These are phyloP conservation scores for Falco columbarius DNA, from an alignment of 2,797 vertebrate species.

Conservation along the genomic window DNA sequence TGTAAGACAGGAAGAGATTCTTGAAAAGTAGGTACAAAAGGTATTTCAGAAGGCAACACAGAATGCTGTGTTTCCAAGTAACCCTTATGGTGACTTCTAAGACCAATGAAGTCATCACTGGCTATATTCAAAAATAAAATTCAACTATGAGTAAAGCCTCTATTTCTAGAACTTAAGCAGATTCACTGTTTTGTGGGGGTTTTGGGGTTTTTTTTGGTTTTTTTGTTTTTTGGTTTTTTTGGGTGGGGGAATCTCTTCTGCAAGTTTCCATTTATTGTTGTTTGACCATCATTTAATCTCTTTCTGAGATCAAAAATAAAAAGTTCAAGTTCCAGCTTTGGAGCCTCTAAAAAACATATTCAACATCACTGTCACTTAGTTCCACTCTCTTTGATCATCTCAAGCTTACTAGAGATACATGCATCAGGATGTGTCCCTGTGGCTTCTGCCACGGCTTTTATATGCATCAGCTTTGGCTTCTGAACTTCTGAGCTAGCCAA, in stretches of 20 bases:
- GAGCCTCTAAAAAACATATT: neutral
- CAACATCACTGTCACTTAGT: neutral
- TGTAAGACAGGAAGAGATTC: neutral
- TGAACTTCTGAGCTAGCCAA: neutral
- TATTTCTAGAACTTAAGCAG: neutral
- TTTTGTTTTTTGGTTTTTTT: too few species aligned
- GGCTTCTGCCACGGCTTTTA: neutral
- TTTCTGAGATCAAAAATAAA: neutral
- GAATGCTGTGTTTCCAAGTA: neutral
- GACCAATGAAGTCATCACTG: neutral
- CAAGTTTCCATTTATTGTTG: neutral
- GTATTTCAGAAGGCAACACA: neutral
- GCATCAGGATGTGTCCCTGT: neutral
- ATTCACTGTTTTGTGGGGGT: neutral
- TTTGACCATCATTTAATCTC: neutral
- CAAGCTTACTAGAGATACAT: neutral
- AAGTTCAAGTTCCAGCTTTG: neutral
- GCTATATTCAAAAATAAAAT: neutral
- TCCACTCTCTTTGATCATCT: neutral
- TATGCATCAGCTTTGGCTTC: neutral
- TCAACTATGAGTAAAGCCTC: neutral
- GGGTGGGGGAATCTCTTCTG: neutral
- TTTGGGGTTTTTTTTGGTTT: too few species aligned
- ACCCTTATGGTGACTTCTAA: neutral
- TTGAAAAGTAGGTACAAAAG: neutral